Percentiles rank a stretch among this genome's conserved stretches.
These are phyloP conservation scores for Cataglyphis hispanica DNA, from an alignment of 1,140 invertebrate species.

Conservation along the genomic window DNA sequence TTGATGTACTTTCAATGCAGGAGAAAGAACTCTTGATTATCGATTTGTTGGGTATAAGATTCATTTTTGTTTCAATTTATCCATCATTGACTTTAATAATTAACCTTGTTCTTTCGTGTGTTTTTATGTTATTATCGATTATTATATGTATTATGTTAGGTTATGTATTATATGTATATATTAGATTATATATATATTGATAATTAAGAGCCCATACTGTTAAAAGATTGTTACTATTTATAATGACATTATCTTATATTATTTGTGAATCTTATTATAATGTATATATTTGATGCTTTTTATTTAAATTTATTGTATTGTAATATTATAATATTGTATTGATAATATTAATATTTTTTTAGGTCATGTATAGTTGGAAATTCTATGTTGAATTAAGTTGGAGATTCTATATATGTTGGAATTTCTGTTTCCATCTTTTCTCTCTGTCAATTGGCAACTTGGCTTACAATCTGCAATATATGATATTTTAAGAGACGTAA, in stretches of 20 bases:
- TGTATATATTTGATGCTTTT: not conserved
- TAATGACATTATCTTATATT: not conserved
- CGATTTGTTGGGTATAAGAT: not conserved
- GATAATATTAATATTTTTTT: not conserved
- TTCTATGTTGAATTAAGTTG: not conserved
- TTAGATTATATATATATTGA: not conserved
- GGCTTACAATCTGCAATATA: not conserved
- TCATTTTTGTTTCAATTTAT: not conserved
- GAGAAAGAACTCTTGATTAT: not conserved
- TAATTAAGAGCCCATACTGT: not conserved
- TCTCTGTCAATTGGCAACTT: too few species aligned
- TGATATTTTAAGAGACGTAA: not conserved
- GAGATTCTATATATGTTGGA: too few species aligned
- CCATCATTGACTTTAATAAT: not conserved
- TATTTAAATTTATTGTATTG: not conserved
- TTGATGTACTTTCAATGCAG: not conserved
- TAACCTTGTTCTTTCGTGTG: not conserved
- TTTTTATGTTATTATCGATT: not conserved
- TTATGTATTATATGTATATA: too few species aligned
- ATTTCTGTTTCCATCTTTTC: too few species aligned
- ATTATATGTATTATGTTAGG: not conserved
- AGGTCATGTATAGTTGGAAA: not conserved
- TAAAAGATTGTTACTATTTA: not conserved
- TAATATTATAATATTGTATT: not conserved
- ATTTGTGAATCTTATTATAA: not conserved